Base-by-base conservation (phyloP, 2,888 invertebrate genomes). In the Boloria selene region DNA sequence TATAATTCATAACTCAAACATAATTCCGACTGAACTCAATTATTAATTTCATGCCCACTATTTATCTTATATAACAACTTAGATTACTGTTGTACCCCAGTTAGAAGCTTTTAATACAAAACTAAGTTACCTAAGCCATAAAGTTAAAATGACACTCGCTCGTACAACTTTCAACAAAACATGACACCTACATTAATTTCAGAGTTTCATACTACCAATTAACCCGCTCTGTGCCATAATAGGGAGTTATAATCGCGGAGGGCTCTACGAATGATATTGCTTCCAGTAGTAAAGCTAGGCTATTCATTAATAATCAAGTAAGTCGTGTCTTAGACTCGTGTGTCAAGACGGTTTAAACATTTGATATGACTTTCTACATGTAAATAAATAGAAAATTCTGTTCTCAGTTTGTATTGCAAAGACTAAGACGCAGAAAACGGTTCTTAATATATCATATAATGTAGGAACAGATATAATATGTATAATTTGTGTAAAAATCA, bases 151-250 rank as follows among this genome's bases (percentile, higher is more conserved):
- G 67, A 73, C 68, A 69, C 55, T 71, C 56, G 59, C 54, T 68
- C 69, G 31, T 69, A 66, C 66, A 68, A 70, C 62, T 70, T 67
- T 68, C 68, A 70, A 66, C 70, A 72, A 70, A 71, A 73, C 71
- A 71, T 60, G 69, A 67, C 72, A 69, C 65, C 69, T 62, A 64
- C 69, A 73, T 74, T 72, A 72, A 75, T 73, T 70, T 69, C 62
- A 65, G 67, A 72, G 73, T 73, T 73, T 64, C 67, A 63, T 63
- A 66, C 51, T 68, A 61, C 68, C 70, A 72, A 74, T 75, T 72
- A 72, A 67, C 69, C 64, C 62, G 67, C 71, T 69, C 61, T 64
- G 54, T 31, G 55, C 64, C 61, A 67, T 70, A 67, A 71, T 61
- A 59, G 63, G 65, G 55, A 64, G 58, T 65, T 65, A 68, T 62